These are phyloP conservation scores for Atopsyche davidsoni DNA, from an alignment of 1,140 invertebrate species.

Conservation along the genomic window DNA sequence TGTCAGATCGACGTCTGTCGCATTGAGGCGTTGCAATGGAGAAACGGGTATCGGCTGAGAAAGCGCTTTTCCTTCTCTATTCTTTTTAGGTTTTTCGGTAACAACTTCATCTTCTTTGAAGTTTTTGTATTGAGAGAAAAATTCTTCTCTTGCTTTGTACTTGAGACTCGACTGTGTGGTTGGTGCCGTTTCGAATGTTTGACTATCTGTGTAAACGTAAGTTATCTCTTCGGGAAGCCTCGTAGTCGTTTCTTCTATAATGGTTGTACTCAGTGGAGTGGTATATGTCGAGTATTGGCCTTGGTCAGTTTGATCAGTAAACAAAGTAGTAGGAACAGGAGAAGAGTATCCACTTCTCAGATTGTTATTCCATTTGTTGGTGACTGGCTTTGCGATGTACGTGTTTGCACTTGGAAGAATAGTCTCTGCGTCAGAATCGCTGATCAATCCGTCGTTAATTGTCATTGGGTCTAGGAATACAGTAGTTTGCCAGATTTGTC, in stretches of 20 bases:
- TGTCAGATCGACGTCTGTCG: slow-evolving; percentile 43
- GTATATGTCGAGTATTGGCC: slow-evolving; percentile 21
- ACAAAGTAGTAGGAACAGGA: slow-evolving; percentile 10
- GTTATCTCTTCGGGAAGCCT: slow-evolving; percentile 20
- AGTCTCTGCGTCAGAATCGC: slow-evolving; percentile 14
- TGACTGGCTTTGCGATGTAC: slow-evolving; percentile 10
- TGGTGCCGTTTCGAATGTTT: slow-evolving; percentile 28
- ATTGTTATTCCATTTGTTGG: slow-evolving; percentile 12
- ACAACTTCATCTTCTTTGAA: slow-evolving; percentile 21
- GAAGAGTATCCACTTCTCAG: slow-evolving; percentile 1
- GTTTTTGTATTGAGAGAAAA: slow-evolving; percentile 29
- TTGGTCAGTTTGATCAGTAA: slow-evolving; percentile 9
- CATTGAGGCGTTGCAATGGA: slow-evolving; percentile 25
- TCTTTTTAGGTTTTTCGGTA: slow-evolving; percentile 23
- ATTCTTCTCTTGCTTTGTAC: slow-evolving; percentile 13
- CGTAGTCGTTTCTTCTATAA: slow-evolving; percentile 28
- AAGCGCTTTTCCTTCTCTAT: slow-evolving; percentile 29
- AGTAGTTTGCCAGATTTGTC: slow-evolving; percentile 54
- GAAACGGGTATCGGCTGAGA: slow-evolving; percentile 6
- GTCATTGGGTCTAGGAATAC: slow-evolving; percentile 63
- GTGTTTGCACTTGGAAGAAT: slow-evolving; percentile 28
- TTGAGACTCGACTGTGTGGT: slow-evolving; percentile 6
- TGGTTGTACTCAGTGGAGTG: slow-evolving; percentile 9
- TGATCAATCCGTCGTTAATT: slow-evolving; percentile 59
- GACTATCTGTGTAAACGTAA: slow-evolving; percentile 12